A percentile compares a stretch with the other conserved stretches of the same genome.
Conservation (phyloP, 1,140 invertebrate species). For the Gonioctena quinquepunctata region DNA sequence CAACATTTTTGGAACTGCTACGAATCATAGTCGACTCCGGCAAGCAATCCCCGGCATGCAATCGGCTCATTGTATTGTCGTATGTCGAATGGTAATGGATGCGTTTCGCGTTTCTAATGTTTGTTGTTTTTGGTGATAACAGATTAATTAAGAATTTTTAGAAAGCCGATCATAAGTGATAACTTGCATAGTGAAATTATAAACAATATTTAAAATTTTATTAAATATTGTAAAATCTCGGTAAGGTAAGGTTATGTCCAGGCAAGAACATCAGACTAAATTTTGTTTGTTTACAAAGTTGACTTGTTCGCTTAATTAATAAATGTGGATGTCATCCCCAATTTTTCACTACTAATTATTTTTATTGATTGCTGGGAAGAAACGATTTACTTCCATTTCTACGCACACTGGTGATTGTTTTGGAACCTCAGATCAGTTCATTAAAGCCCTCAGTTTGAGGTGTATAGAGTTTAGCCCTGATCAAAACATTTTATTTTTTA, state of each 20-base stretch:
- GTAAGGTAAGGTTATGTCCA: slow-evolving; percentile 12
- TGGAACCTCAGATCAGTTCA: slow-evolving; percentile 8
- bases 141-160: no score
- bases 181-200: no score
- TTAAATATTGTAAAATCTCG: neutral
- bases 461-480: neutral
- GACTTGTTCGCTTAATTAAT: neutral
- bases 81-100: no score
- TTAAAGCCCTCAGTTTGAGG: neutral
- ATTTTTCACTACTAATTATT: neutral
- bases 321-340: neutral
- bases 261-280: neutral
- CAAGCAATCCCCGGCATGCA: no score
- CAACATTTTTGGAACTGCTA: no score
- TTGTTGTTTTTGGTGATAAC: no score
- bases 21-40: no score
- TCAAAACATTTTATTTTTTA: neutral
- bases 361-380: slow-evolving; percentile 7
- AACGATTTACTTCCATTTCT: neutral
- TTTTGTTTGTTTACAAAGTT: neutral
- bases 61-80: no score
- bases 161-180: no score
- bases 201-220: no score
- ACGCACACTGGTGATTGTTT: neutral
- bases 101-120: no score